These are phyloP conservation scores for Wasmannia auropunctata DNA, from an alignment of 1,140 invertebrate genomes.

Conservation along the genomic window DNA sequence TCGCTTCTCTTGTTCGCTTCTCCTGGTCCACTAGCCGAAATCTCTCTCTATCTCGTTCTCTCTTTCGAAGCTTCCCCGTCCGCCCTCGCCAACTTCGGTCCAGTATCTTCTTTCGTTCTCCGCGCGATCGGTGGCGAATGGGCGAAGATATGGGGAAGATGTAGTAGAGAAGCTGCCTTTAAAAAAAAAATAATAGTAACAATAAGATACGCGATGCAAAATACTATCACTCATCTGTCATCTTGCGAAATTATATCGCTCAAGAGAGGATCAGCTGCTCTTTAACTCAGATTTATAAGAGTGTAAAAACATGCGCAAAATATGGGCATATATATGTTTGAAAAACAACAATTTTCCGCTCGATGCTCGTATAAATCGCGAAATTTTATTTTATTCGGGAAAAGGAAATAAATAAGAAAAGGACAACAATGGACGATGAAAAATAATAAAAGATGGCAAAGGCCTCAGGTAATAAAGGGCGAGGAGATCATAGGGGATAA, in stretches of 20 bases:
- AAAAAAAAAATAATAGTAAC: not conserved
- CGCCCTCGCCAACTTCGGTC: slow-evolving; percentile 1
- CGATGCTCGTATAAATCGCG: not conserved
- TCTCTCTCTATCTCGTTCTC: slow-evolving; percentile 50
- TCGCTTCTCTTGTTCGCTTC: slow-evolving; percentile 28
- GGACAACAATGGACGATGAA: not conserved
- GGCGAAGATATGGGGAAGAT: slow-evolving; percentile 35
- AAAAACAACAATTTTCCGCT: not conserved
- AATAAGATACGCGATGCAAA: not conserved
- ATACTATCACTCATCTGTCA: not conserved
- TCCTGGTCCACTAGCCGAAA: slow-evolving; percentile 22
- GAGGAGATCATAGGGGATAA: slow-evolving; percentile 1
- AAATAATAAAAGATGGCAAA: slow-evolving; percentile 26
- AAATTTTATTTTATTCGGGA: slow-evolving; percentile 7
- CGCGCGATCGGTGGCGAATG: slow-evolving; percentile 53
- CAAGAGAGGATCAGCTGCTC: not conserved
- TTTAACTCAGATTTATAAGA: not conserved
- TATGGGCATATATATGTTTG: too few relatives aligned
- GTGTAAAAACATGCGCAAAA: not conserved
- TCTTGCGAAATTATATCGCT: not conserved
- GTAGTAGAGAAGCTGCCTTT: not conserved
- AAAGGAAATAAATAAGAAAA: slow-evolving; percentile 23
- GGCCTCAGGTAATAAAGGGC: slow-evolving; percentile 7
- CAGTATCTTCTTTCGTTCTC: slow-evolving; percentile 59
- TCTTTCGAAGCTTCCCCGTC: not conserved